A percentile compares a stretch with the other conserved stretches of the same genome.
These are phyloP conservation scores for Drosophila miranda DNA, from an alignment of 1,140 invertebrate genomes.

Conservation along the genomic window DNA sequence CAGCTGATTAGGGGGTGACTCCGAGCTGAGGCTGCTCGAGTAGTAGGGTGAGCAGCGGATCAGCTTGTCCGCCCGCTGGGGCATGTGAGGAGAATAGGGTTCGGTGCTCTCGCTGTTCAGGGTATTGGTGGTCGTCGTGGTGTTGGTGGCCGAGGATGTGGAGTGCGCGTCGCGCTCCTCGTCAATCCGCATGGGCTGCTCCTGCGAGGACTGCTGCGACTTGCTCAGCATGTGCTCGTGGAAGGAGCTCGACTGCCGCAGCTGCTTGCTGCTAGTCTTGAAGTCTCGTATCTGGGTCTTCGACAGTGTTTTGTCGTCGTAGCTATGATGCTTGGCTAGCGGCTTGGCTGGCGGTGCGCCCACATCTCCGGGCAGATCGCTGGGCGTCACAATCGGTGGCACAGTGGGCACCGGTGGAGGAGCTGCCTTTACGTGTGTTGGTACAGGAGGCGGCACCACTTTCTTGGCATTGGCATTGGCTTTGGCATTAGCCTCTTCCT, in stretches of 20 bases:
- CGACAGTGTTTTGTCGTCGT: slow-evolving; percentile 85
- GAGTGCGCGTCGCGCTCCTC: slow-evolving; percentile 69
- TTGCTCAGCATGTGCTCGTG: slow-evolving; percentile 85
- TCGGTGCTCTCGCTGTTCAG: slow-evolving; percentile 77
- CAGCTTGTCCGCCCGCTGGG: slow-evolving; percentile 83
- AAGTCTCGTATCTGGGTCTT: slow-evolving; percentile 86
- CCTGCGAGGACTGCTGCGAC: slow-evolving; percentile 77
- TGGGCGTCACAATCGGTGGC: slow-evolving; percentile 72
- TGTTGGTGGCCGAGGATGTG: slow-evolving; percentile 69
- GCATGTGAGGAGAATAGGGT: slow-evolving; percentile 78
- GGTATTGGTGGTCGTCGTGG: slow-evolving; percentile 75
- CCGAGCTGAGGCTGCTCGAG: slow-evolving; percentile 87
- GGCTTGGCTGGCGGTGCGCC: slow-evolving; percentile 83
- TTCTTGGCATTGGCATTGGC: slow-evolving; percentile 5
- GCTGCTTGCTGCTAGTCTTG: slow-evolving; percentile 84
- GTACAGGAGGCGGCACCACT: slow-evolving; percentile 10
- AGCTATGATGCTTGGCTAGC: slow-evolving; percentile 85
- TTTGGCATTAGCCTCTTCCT: slow-evolving; percentile 33
- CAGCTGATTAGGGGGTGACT: slow-evolving; percentile 86
- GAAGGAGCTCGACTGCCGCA: slow-evolving; percentile 85
- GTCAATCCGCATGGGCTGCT: slow-evolving; percentile 68
- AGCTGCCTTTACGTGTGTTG: slow-evolving; percentile 25
- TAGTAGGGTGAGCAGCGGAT: slow-evolving; percentile 88
- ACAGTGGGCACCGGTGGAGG: slow-evolving; percentile 66
- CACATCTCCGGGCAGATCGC: slow-evolving; percentile 65